Base-by-base conservation (phyloP, 2,888 invertebrate species). In the Blomia tropicalis region DNA sequence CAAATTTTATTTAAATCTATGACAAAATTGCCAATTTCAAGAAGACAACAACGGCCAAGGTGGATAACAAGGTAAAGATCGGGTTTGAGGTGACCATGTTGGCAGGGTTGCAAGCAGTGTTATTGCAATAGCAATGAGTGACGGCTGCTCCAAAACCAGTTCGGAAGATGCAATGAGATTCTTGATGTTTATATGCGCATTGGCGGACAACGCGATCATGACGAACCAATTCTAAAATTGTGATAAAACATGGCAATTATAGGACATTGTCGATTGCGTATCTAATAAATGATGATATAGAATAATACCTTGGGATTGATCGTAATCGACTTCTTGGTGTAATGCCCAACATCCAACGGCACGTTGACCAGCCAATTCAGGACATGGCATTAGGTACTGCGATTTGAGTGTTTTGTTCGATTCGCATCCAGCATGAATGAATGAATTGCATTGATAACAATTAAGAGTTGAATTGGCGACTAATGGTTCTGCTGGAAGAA, bases 171-270 rank as follows among this genome's bases (percentile, higher is more conserved):
- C 56, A 56, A 2, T 2, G 2, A 17, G 36, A 17, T 5, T 56
- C 56, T 19, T 29, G 56, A n/a, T n/a, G 17, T 29, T 22, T 56
- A 25, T 56, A 56, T 19, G 56, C 56, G 29, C 56, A 56, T 2
- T 2, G 29, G 23, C 56, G 56, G 29, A 56, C 14, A 31, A 31
- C 23, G 17, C 56, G 56, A n/a, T 31, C 22, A 25, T 56, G 56
- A 19, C 11, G 30, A 14, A 14, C 19, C 56, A 56, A 25, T 31
- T 31, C 56, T 56, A 25, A 25, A 19, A 36, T 19, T 7, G 22
- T 25, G 22, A n/a, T n/a, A n/a, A n/a, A n/a, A n/a, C n/a, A n/a
- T n/a, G n/a, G n/a, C n/a, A n/a, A n/a, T n/a, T n/a, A n/a, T n/a
- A n/a, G n/a, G n/a, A n/a, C n/a, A n/a, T n/a, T n/a, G n/a, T n/a